Evolutionary conservation across 1,140 invertebrate species (phyloP).

Genomic region (Brachystomella parvula): DNA sequence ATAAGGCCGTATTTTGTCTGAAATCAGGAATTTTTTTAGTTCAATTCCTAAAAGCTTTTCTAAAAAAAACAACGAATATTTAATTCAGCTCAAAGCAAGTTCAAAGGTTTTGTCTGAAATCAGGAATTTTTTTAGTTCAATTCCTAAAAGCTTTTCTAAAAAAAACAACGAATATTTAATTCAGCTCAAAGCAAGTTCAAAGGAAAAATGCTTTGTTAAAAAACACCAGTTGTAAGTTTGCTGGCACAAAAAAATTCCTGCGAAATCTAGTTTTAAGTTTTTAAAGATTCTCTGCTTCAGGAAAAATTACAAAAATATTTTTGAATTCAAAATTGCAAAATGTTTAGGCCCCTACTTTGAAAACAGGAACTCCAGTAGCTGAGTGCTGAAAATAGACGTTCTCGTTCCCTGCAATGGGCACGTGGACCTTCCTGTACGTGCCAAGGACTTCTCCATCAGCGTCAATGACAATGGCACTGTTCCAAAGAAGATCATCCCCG

Average conservation of each 20-base stretch:
- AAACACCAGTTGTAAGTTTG: too few species aligned
- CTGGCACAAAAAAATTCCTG: too few species aligned
- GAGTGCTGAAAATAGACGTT: slow-evolving; percentile 11
- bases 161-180: background rate
- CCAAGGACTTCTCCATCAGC: slow-evolving; percentile 6
- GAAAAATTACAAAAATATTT: background rate
- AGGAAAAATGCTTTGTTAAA: too few species aligned
- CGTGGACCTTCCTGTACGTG: slow-evolving; percentile 7
- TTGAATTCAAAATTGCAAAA: background rate
- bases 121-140: background rate
- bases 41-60: too few species aligned
- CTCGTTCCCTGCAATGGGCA: slow-evolving; percentile 19
- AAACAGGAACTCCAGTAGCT: slow-evolving; percentile 13
- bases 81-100: background rate
- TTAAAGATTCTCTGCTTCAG: too few species aligned
- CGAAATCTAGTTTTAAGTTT: too few species aligned
- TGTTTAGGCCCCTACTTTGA: slow-evolving; percentile 4
- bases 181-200: background rate
- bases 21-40: background rate
- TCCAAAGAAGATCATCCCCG: slow-evolving; percentile 16
- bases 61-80: background rate
- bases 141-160: too few species aligned
- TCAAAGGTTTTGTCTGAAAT: background rate
- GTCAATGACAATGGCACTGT: slow-evolving; percentile 19
- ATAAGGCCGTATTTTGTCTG: too few species aligned